Base-by-base conservation (phyloP, 2,113 vertebrate species). In the Pseudorectes ferrugineus region DNA sequence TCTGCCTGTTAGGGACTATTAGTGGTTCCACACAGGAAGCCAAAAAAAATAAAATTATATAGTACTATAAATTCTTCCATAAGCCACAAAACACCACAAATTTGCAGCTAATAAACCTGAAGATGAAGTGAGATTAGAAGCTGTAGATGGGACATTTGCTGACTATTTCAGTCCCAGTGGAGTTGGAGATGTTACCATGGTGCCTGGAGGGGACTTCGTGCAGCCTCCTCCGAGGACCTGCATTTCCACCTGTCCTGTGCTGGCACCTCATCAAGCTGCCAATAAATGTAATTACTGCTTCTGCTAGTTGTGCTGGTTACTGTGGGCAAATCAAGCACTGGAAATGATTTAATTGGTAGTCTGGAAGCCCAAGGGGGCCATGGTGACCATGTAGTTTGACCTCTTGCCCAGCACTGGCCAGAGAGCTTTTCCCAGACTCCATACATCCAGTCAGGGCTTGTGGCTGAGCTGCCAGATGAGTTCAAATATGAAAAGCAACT, bases 91-190 rank as follows among this genome's bases (percentile, higher is more conserved):
- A 83, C 88, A 96, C 93, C 94, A 92, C 95, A 95, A 87, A 96
- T 97, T 97, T 98, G 96, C 97, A 97, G 93, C 97, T 98, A 97
- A 98, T 98, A 97, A 97, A 96, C 93, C 92, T 97, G 92, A 88
- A 96, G 94, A 95, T 89, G 94, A 86, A 95, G 90, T 29, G 76
- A 85, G 97, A 94, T 97, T 96, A 97, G 95, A 85, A 96, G 90
- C 36, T 74, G 93, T 73, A 73, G 59, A 93, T 95, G 66, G 90
- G 84, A 91, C 82, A 62, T 79, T 73, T 89, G 54, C 94, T 95
- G 45, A 22, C 92, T 74, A 35, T 84, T 80, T 77, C 77, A 52
- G 72, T 61, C 73, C 81, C 42, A 22, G n/a, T 22, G 31, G 29
- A 65, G 52, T 6, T 46, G 0, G 21, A 58, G 75, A 49, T 52